Evolutionary conservation across 2,113 vertebrate species (phyloP).

Genomic region (Antennarius striatus): DNA sequence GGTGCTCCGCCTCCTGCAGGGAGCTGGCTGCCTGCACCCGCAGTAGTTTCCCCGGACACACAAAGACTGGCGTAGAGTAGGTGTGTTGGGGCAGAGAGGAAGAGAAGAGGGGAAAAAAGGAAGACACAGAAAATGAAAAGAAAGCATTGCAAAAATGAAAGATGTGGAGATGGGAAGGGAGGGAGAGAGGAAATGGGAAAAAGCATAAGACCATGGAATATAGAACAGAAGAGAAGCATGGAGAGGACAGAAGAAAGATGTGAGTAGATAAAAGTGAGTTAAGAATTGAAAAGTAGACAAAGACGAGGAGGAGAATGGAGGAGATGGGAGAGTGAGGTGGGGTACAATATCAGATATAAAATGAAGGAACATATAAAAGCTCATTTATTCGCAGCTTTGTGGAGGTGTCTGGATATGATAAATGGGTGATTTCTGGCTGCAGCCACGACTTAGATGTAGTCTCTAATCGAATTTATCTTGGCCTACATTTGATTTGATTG

Average conservation of each 20-base stretch:
- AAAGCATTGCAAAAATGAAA: slow-evolving; percentile 57
- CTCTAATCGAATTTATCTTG: slow-evolving; percentile 74
- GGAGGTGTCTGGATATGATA: slow-evolving; percentile 70
- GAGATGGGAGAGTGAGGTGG: slow-evolving; percentile 60
- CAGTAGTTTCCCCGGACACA: slow-evolving; percentile 90
- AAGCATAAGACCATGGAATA: slow-evolving; percentile 55
- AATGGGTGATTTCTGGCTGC: slow-evolving; percentile 74
- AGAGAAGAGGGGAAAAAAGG: slow-evolving; percentile 23
- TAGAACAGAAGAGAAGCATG: slow-evolving; percentile 45
- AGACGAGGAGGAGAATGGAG: slow-evolving; percentile 47
- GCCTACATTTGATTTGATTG: slow-evolving; percentile 75
- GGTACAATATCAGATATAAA: slow-evolving; percentile 76
- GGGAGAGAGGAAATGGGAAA: slow-evolving; percentile 46
- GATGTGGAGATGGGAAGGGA: slow-evolving; percentile 50
- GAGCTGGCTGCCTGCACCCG: slow-evolving; percentile 87
- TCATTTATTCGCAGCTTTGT: slow-evolving; percentile 73
- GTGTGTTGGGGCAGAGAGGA: slow-evolving; percentile 31
- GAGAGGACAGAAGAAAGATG: slow-evolving; percentile 61
- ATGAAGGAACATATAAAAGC: slow-evolving; percentile 75
- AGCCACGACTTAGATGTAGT: slow-evolving; percentile 53
- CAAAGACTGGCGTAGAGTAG: slow-evolving; percentile 85
- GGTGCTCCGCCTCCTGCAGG: slow-evolving; percentile 89
- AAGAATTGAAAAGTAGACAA: slow-evolving; percentile 61
- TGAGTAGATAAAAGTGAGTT: slow-evolving; percentile 60
- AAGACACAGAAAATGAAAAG: slow-evolving; percentile 47